Evolutionary conservation across 2,113 vertebrate species (phyloP), one percentile per base, ranked within the genome.

Genomic region (Genyomyrus donnyi): DNA sequence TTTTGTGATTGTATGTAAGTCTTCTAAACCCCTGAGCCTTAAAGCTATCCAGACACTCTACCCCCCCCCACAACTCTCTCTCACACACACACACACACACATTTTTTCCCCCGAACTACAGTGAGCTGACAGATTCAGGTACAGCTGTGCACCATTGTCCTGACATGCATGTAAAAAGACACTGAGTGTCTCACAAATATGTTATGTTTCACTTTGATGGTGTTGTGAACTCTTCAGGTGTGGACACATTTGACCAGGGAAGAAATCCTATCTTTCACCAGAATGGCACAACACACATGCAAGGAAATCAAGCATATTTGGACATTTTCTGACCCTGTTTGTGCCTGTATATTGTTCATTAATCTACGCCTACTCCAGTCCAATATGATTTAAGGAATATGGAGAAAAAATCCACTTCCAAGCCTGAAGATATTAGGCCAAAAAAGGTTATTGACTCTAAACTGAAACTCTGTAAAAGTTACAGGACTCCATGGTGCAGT

Each of bases 161-260:
- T 52, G 46, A 90, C 89, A 42, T 52, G 89, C 31, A 56, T 90
- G 89, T 90, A 74, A 87, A 90, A 87, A 70, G 89, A 90, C 86
- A 87, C 84, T 31, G n/a, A 7, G 45, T 90, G 89, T 90, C 89
- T 87, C 56, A 74, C 45, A 35, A 39, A 86, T 49, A 50, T 50
- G 58, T 50, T 50, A 19, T 1, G n/a, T 50, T 70, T 70, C 85
- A 90, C 48, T 74, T 87, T 46, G 83, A 85, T 58, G 45, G n/a
- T 24, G 52, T 39, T 85, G 39, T 87, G 53, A 66, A 87, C n/a
- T 39, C 24, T 19, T 90, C 89, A 74, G 53, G 53, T 86, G 50
- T 35, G 48, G 83, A 90, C 42, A 66, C 56, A 87, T 74, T 31
- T 35, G 56, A 87, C 48, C 45, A 87, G 58, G 42, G 58, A 85